Conservation (phyloP, 2,888 invertebrate species). For the Fabriciana adippe region DNA sequence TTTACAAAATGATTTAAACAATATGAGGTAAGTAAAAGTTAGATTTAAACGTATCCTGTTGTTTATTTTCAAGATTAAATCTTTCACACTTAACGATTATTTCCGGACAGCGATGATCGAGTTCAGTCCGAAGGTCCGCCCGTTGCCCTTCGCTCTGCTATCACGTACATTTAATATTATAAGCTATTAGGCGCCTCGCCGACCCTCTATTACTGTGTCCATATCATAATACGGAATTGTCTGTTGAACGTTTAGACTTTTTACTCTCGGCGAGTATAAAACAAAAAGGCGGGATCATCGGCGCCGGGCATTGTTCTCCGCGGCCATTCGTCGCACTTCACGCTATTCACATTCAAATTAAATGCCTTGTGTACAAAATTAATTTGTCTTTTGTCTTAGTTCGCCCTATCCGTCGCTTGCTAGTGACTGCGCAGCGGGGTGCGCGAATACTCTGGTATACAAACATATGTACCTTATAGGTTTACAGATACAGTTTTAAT, state of each 20-base stretch:
- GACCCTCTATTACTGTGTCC: slow-evolving; percentile 78
- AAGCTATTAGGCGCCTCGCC: slow-evolving; percentile 78
- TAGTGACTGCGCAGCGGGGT: slow-evolving; percentile 72
- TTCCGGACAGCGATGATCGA: slow-evolving; percentile 53
- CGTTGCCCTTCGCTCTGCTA: slow-evolving; percentile 55
- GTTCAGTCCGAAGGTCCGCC: slow-evolving; percentile 41
- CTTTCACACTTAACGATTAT: slow-evolving; percentile 60
- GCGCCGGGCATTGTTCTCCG: slow-evolving; percentile 80
- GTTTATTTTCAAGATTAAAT: slow-evolving; percentile 47
- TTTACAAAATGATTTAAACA: not conserved
- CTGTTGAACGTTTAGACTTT: slow-evolving; percentile 75
- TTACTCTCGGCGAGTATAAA: slow-evolving; percentile 73
- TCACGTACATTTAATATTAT: slow-evolving; percentile 80
- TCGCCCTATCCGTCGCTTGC: slow-evolving; percentile 58
- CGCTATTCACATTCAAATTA: slow-evolving; percentile 83
- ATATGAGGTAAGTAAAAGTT: not conserved
- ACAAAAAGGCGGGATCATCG: slow-evolving; percentile 76
- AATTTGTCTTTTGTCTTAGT: slow-evolving; percentile 82
- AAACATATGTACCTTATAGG: not conserved
- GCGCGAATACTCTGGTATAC: slow-evolving; percentile 11
- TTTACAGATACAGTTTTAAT: not conserved
- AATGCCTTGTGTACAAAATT: slow-evolving; percentile 81
- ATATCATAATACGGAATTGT: slow-evolving; percentile 82
- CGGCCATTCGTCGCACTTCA: slow-evolving; percentile 82
- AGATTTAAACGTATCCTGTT: slow-evolving; percentile 26